Evolutionary conservation across 2,113 vertebrate genomes (phyloP).

Genomic region (Urocynchramus pylzowi): DNA sequence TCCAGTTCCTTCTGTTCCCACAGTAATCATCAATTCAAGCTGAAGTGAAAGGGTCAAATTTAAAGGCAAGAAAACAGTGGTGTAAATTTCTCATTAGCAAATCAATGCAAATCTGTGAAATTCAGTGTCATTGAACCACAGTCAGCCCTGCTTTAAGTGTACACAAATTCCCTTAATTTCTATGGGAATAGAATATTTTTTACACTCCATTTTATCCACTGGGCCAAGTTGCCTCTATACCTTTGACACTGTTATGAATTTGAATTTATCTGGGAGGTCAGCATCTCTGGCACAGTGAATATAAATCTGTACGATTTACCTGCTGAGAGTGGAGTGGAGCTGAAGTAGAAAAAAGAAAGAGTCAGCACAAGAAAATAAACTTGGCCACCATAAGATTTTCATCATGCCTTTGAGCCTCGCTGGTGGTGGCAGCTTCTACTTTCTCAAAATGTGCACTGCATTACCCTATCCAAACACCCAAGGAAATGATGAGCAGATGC

Average conservation of each 20-base stretch:
- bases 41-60: slow-evolving; percentile 35
- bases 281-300: not conserved
- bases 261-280: not conserved
- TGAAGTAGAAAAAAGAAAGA: not conserved
- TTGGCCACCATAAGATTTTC: not conserved
- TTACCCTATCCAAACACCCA: not conserved
- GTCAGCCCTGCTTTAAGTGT: not conserved
- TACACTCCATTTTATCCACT: not conserved
- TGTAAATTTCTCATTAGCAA: slow-evolving; percentile 45
- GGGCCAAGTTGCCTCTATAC: not conserved
- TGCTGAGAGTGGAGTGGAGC: not conserved
- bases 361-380: not conserved
- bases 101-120: slow-evolving; percentile 33
- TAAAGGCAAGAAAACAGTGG: slow-evolving; percentile 34
- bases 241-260: not conserved
- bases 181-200: not conserved
- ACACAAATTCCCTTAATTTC: slow-evolving; percentile 2
- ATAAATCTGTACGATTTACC: not conserved
- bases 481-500: not conserved
- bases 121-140: slow-evolving; percentile 13
- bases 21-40: slow-evolving; percentile 39
- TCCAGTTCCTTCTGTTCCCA: slow-evolving; percentile 52
- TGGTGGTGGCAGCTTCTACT: not conserved
- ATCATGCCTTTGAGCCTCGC: not conserved
- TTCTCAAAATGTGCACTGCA: not conserved